Percentiles rank a stretch among this genome's conserved stretches.
These are phyloP conservation scores for Drosophila lacteicornis DNA, from an alignment of 1,140 invertebrate species.

Conservation along the genomic window DNA sequence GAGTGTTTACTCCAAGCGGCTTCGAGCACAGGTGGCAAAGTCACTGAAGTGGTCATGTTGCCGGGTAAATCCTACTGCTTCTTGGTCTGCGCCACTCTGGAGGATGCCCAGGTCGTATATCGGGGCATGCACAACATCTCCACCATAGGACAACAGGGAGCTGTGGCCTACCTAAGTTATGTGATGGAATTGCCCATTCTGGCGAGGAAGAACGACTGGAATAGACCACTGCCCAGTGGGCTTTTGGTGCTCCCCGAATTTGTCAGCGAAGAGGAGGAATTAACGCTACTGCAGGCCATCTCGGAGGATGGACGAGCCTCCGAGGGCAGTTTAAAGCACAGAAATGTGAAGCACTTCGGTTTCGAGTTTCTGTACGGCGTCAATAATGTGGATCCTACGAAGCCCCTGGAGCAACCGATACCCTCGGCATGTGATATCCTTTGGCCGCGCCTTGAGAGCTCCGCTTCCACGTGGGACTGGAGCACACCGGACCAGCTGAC, in stretches of 20 bases:
- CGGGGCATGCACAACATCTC: slow-evolving; percentile 86
- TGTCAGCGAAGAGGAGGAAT: slow-evolving; percentile 90
- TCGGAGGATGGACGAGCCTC: slow-evolving; percentile 62
- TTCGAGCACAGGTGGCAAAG: slow-evolving; percentile 85
- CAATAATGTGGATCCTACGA: slow-evolving; percentile 93
- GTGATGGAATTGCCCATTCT: slow-evolving; percentile 53
- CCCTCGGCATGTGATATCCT: slow-evolving; percentile 90
- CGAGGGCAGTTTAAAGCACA: slow-evolving; percentile 90
- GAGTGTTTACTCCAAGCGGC: slow-evolving; percentile 86
- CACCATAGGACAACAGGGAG: slow-evolving; percentile 86
- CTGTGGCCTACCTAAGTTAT: slow-evolving; percentile 88
- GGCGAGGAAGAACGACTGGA: slow-evolving; percentile 60
- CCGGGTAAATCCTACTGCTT: slow-evolving; percentile 92
- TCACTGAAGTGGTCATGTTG: slow-evolving; percentile 88
- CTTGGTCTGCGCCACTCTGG: slow-evolving; percentile 86
- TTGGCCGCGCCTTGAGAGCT: slow-evolving; percentile 86
- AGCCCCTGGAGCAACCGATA: slow-evolving; percentile 89
- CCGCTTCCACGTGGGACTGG: slow-evolving; percentile 78
- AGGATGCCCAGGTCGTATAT: slow-evolving; percentile 86
- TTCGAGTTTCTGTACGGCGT: slow-evolving; percentile 96
- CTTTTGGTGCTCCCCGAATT: slow-evolving; percentile 91
- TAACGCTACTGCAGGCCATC: slow-evolving; percentile 87
- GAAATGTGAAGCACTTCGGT: slow-evolving; percentile 96
- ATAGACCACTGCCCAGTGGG: slow-evolving; percentile 87
- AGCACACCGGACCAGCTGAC: slow-evolving; percentile 95